phyloP scores from a whole-genome alignment of 2,888 invertebrate species.

The Drosophila atroscutellata region DNA sequence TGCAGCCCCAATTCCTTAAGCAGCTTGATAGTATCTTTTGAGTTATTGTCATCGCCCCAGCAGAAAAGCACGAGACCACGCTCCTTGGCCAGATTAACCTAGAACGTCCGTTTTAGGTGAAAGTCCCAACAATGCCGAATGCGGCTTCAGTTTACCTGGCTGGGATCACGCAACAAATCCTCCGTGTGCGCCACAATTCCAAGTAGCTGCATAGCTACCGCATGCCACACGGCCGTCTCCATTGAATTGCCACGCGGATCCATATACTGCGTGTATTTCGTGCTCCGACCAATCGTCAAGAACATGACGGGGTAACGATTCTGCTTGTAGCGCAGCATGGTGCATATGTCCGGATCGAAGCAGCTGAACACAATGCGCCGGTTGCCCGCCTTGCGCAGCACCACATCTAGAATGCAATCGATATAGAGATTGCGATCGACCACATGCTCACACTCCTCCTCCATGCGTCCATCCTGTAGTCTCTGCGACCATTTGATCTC shows the following conservation, averaged over 20 bases:
- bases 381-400: slow-evolving; percentile 91
- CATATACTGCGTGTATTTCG: slow-evolving; percentile 91
- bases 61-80: slow-evolving; percentile 95
- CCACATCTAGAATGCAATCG: slow-evolving; percentile 93
- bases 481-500: slow-evolving; percentile 99
- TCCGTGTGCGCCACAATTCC: slow-evolving; percentile 97
- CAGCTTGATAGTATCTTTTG: slow-evolving; percentile 92
- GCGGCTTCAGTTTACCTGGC: slow-evolving; percentile 87
- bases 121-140: slow-evolving; percentile 30
- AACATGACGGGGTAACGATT: slow-evolving; percentile 99
- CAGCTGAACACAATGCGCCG: slow-evolving; percentile 96
- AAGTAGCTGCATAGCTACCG: slow-evolving; percentile 92
- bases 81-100: slow-evolving; percentile 92
- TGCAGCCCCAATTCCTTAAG: slow-evolving; percentile 96
- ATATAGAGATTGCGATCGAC: slow-evolving; percentile 97
- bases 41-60: slow-evolving; percentile 98
- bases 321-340: slow-evolving; percentile 96
- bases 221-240: slow-evolving; percentile 92
- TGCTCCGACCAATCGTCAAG: slow-evolving; percentile 92
- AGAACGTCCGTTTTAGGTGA: slow-evolving; percentile 56
- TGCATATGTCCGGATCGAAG: slow-evolving; percentile 98
- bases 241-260: slow-evolving; percentile 94
- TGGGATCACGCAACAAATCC: slow-evolving; percentile 93
- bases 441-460: slow-evolving; percentile 92
- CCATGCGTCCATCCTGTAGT: slow-evolving; percentile 93